phyloP scores from a whole-genome alignment of 1,140 invertebrate genomes.

The Caenorhabditis latens region DNA sequence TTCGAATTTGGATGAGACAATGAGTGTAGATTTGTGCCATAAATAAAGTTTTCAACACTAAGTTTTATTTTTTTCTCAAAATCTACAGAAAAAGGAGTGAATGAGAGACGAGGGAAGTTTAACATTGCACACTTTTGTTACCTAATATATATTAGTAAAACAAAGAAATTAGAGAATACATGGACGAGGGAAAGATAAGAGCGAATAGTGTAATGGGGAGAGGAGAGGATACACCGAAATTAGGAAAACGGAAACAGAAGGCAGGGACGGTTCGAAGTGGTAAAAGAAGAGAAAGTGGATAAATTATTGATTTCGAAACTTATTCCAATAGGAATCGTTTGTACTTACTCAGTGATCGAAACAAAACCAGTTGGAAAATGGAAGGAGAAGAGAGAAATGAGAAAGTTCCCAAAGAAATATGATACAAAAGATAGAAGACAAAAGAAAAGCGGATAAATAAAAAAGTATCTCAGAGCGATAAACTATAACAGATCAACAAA shows the following conservation, averaged over 20 bases:
- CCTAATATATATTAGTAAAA: constrained; percentile 20
- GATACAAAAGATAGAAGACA: constrained; percentile 2
- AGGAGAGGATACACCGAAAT: constrained; percentile 2
- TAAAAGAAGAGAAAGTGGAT: neutral
- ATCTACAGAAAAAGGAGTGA: neutral
- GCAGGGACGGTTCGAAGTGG: neutral
- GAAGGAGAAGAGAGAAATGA: neutral
- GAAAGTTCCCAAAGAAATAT: constrained; percentile 28
- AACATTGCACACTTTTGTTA: neutral
- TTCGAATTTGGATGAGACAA: neutral
- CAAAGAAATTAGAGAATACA: neutral
- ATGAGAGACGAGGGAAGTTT: neutral
- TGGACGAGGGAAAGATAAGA: neutral
- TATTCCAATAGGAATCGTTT: constrained; percentile 38
- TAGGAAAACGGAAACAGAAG: constrained; percentile 15
- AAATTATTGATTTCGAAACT: neutral
- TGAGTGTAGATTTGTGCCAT: constrained; percentile 29
- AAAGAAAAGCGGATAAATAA: constrained; percentile 52
- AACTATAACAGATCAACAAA: constrained; percentile 28
- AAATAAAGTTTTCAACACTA: neutral
- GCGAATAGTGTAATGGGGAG: neutral
- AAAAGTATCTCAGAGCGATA: neutral
- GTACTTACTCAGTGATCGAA: constrained; percentile 27
- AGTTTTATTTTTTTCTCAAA: neutral
- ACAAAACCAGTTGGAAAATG: constrained; percentile 32